Conservation (phyloP, 2,113 vertebrate genomes). For the Thunnus maccoyii region DNA sequence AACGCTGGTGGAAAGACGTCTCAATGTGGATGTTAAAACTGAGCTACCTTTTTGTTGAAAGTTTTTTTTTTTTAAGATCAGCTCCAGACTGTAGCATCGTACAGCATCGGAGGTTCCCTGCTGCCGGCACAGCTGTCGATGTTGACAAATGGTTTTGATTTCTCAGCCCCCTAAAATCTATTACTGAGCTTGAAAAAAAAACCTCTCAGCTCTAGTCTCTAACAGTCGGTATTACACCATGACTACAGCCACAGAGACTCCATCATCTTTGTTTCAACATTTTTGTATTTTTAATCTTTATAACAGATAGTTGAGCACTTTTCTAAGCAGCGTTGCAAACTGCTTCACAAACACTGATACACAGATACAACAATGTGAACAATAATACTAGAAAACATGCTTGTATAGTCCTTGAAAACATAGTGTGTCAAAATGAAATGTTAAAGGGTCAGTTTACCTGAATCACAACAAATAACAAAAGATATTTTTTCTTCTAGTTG, state of each 20-base stretch:
- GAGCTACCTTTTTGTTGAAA: no score
- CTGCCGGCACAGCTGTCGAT: slow-evolving; percentile 54
- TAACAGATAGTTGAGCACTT: no score
- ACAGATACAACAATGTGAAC: background rate
- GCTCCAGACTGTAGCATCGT: no score
- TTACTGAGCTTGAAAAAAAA: slow-evolving; percentile 39
- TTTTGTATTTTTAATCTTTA: background rate
- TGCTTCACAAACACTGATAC: background rate
- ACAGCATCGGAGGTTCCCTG: slow-evolving; percentile 15
- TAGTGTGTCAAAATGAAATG: no score
- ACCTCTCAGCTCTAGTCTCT: slow-evolving; percentile 10
- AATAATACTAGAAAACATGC: no score
- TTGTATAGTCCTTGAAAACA: no score
- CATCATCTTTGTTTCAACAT: slow-evolving; percentile 4
- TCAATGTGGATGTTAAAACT: no score
- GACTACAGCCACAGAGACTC: slow-evolving; percentile 18
- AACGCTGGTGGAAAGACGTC: no score
- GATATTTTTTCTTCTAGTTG: no score
- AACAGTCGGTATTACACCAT: slow-evolving; percentile 11
- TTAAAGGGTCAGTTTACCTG: no score
- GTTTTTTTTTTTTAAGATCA: no score
- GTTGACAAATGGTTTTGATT: slow-evolving; percentile 71
- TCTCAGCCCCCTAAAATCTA: slow-evolving; percentile 52
- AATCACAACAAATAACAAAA: no score
- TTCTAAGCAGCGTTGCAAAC: background rate